Base-by-base conservation (phyloP, 2,113 vertebrate species). In the Corythaeola cristata region DNA sequence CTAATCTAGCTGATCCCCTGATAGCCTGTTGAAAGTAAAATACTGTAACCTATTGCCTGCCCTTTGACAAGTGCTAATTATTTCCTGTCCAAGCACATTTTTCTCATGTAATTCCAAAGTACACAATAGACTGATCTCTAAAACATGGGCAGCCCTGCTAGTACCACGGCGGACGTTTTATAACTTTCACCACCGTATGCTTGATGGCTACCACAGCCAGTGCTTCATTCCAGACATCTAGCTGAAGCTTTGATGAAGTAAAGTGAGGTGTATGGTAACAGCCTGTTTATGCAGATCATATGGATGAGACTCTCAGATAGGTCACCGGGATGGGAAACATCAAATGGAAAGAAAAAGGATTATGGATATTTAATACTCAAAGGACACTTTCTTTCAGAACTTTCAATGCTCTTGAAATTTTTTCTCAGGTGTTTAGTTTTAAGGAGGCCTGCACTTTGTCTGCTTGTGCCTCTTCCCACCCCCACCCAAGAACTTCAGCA, bases 31-130 rank as follows among this genome's bases (percentile, higher is more conserved):
- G 97, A 98, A 98, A 97, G 98, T 97, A 97, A 97, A 98, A 97
- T 90, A 94, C 96, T 98, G 96, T 98, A 98, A 98, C 98, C 98
- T 98, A 98, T 95, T 97, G 98, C 98, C 96, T 97, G 98, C 98
- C 98, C 97, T 97, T 98, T 94, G 98, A 98, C 98, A 98, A 98
- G 97, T 94, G 97, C 98, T 97, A 97, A 99, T 98, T 98, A 98
- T 98, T 99, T 99, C 98, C 98, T 98, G 98, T 98, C 97, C 97
- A 95, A 98, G 97, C 94, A 97, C 97, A 94, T 98, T 97, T 98
- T 96, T 96, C 96, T 96, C 69, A 39, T 96, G 97, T 97, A 96
- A 97, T 97, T 98, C 97, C 94, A 90, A 96, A 95, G 96, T 96
- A 96, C 96, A 98, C 97, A 98, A 97, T 49, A 94, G 97, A 55